Evolutionary conservation across 2,888 invertebrate genomes (phyloP).

Genomic region (Nezara viridula): DNA sequence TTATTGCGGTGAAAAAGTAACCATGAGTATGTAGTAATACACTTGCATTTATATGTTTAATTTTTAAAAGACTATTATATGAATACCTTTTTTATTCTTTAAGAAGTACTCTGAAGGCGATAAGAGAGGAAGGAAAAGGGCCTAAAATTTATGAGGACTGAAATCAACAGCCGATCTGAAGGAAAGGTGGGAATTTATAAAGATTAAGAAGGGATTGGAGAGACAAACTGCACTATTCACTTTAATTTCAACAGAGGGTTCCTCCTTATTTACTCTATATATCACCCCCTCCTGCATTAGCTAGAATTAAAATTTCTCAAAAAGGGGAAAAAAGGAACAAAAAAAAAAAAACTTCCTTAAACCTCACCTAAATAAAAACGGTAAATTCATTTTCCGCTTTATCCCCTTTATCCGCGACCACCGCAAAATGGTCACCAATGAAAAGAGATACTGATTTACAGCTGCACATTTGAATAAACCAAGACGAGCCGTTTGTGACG

Average conservation of each 20-base stretch:
- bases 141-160: constrained; percentile 26
- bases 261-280: constrained; percentile 50
- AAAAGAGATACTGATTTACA: not conserved
- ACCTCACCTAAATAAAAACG: constrained; percentile 33
- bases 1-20: not conserved
- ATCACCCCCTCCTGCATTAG: constrained; percentile 45
- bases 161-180: constrained; percentile 45
- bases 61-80: not conserved
- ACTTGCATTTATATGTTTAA: not conserved
- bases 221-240: constrained; percentile 57
- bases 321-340: not conserved
- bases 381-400: constrained; percentile 13
- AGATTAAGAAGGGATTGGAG: constrained; percentile 55
- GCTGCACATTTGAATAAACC: constrained; percentile 3
- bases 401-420: constrained; percentile 11
- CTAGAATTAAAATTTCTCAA: constrained; percentile 47
- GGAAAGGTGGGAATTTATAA: constrained; percentile 53
- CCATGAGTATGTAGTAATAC: not conserved
- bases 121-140: not conserved
- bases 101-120: not conserved
- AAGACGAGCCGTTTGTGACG: not conserved
- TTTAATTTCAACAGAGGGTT: constrained; percentile 51
- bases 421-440: not conserved
- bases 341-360: not conserved
- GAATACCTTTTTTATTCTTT: not conserved